Conservation (phyloP, 2,888 invertebrate genomes). For the Idaea straminata region DNA sequence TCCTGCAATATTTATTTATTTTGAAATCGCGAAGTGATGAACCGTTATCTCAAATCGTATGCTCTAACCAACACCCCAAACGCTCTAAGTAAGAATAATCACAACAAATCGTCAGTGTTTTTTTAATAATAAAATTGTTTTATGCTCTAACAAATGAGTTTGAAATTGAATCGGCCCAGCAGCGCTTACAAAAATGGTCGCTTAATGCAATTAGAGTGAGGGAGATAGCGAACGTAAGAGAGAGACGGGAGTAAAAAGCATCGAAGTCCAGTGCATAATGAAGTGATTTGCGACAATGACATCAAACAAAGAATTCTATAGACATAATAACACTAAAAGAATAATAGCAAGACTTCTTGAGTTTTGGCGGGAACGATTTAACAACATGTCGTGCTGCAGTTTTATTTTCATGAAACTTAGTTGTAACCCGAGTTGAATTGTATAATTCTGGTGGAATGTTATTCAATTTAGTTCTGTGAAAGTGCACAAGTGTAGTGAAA, state of each 20-base stretch:
- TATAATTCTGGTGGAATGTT: too few relatives aligned
- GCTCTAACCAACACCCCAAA: not conserved
- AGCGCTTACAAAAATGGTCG: conserved; percentile 84
- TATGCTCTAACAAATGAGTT: conserved; percentile 83
- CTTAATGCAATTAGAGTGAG: conserved; percentile 82
- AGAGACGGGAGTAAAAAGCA: conserved; percentile 28
- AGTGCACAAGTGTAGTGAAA: too few relatives aligned
- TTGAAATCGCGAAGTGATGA: too few relatives aligned
- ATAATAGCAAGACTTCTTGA: not conserved
- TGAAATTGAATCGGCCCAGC: conserved; percentile 83
- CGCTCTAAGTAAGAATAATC: not conserved
- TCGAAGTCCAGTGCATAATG: not conserved
- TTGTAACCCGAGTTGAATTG: too few relatives aligned
- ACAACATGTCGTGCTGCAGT: too few relatives aligned
- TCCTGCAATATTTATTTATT: too few relatives aligned
- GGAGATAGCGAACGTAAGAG: conserved; percentile 44
- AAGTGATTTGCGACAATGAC: not conserved
- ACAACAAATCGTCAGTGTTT: conserved; percentile 69
- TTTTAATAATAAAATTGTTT: conserved; percentile 76
- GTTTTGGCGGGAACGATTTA: too few relatives aligned
- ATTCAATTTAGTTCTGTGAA: too few relatives aligned
- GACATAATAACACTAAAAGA: too few relatives aligned
- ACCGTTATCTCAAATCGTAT: not conserved
- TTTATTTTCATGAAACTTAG: too few relatives aligned
- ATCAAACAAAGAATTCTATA: not conserved